Evolutionary conservation across 2,888 invertebrate genomes (phyloP).

Genomic region (Galerucella pusilla): DNA sequence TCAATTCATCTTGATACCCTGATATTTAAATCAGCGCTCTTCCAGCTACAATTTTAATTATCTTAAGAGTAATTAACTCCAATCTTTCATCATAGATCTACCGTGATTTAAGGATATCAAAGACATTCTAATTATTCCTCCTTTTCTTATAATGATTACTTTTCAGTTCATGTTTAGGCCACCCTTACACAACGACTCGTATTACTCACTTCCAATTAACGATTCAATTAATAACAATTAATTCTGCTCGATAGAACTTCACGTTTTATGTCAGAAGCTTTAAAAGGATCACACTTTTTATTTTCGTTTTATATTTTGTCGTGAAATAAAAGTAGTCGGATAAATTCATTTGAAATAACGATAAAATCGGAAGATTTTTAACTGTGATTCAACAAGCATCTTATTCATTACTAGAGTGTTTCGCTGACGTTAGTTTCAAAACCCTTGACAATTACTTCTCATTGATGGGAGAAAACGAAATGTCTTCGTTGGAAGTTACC

Average conservation of each 20-base stretch:
- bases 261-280: constrained; percentile 9
- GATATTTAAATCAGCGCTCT: too few relatives aligned
- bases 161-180: not conserved
- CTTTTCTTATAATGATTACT: not conserved
- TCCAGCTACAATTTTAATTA: not conserved
- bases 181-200: not conserved
- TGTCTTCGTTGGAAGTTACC: not conserved
- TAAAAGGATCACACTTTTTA: constrained; percentile 2
- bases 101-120: not conserved
- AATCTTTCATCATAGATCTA: not conserved
- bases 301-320: constrained; percentile 3
- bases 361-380: not conserved
- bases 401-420: not conserved
- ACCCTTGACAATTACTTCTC: not conserved
- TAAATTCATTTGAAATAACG: not conserved
- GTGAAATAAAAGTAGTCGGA: not conserved
- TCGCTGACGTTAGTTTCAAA: not conserved
- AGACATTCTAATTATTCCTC: too few relatives aligned
- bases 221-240: constrained; percentile 16
- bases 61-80: not conserved
- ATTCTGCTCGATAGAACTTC: constrained; percentile 9
- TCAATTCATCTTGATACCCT: too few relatives aligned
- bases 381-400: not conserved
- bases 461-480: not conserved
- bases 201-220: not conserved